phyloP scores from a whole-genome alignment of 2,797 vertebrate species.

The Lepus oiostolus region DNA sequence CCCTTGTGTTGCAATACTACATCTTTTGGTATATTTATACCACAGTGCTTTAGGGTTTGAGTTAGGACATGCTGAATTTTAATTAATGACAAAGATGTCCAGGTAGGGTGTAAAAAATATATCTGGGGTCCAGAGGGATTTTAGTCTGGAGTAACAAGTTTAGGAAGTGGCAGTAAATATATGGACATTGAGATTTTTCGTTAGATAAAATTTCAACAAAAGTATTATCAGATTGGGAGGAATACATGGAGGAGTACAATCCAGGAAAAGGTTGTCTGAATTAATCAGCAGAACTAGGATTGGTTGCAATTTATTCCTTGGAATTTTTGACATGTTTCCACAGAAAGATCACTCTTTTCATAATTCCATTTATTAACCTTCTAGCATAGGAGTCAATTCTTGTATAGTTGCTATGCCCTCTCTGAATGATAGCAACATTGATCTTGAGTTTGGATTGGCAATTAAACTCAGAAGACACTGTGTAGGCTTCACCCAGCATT shows the following conservation, averaged over 20 bases:
- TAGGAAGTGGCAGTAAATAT: background rate
- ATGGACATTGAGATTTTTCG: background rate
- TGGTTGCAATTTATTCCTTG: background rate
- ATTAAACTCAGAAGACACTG: background rate
- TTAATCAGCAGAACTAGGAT: background rate
- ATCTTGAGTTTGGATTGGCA: constrained; percentile 17
- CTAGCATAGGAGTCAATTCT: background rate
- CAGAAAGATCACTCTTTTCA: background rate
- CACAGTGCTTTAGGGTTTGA: background rate
- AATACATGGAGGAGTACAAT: background rate
- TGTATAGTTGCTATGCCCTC: background rate
- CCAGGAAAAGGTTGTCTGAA: background rate
- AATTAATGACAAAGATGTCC: background rate
- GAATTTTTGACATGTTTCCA: background rate
- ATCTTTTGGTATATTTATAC: background rate
- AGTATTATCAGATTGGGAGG: background rate
- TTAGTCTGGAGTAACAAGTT: background rate
- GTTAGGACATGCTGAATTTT: background rate
- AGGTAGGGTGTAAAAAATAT: background rate
- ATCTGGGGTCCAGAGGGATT: background rate
- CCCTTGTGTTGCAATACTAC: background rate
- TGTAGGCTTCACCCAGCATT: background rate
- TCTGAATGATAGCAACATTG: background rate
- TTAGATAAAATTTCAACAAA: background rate
- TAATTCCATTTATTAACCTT: background rate